A percentile compares a stretch with the other conserved stretches of the same genome.
Evolutionary conservation across 64 coral and sea anemone species (phyloP).

Genomic region (Dendrophyllia cribrosa): DNA sequence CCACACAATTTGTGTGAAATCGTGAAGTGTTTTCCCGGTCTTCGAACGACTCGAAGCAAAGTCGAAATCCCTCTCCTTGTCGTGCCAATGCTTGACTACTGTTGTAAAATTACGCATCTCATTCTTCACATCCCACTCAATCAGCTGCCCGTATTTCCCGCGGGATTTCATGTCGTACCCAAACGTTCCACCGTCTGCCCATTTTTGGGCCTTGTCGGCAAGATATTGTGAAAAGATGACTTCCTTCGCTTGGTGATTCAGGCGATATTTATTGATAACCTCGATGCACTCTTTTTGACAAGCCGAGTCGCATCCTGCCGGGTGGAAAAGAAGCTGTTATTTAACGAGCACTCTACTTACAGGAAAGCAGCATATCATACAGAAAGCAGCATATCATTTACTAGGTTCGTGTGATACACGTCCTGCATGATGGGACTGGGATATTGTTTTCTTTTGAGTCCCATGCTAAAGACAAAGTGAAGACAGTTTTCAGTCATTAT

Average conservation of each 20-base stretch:
- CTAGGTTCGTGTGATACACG: no score
- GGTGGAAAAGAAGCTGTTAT: neutral
- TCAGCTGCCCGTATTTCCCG: conserved; percentile 90
- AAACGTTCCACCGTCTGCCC: conserved; percentile 88
- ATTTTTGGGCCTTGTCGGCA: conserved; percentile 78
- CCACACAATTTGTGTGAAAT: conserved; percentile 94
- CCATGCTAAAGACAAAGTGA: no score
- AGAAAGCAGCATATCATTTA: no score
- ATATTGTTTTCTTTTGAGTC: no score
- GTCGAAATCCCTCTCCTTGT: conserved; percentile 88
- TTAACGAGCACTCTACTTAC: neutral
- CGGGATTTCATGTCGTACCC: conserved; percentile 88
- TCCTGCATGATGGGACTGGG: no score
- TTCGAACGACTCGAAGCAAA: conserved; percentile 63
- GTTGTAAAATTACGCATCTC: conserved; percentile 74
- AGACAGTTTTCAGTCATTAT: no score
- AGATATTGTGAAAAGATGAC: conserved; percentile 71
- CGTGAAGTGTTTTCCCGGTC: conserved; percentile 84
- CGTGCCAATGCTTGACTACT: conserved; percentile 90
- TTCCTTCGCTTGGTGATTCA: conserved; percentile 71
- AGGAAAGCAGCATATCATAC: no score
- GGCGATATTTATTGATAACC: conserved; percentile 83
- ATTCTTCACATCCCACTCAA: conserved; percentile 89
- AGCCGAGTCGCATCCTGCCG: conserved; percentile 57
- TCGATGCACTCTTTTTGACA: conserved; percentile 88